These are phyloP conservation scores for Eulemur rufifrons DNA, from an alignment of 2,113 vertebrate species.

Conservation along the genomic window DNA sequence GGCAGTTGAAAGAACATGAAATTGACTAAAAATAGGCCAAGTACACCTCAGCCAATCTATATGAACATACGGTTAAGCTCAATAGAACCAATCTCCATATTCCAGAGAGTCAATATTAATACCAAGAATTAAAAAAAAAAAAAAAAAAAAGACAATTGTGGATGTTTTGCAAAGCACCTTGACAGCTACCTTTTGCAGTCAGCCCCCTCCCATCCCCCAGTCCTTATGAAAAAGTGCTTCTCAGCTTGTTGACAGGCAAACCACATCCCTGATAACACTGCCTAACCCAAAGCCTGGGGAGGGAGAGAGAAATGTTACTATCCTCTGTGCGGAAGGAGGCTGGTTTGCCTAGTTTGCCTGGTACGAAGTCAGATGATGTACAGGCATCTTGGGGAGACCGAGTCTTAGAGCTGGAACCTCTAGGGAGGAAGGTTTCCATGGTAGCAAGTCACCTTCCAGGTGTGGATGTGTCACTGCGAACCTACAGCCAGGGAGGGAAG, in stretches of 20 bases:
- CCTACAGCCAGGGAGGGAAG: background rate
- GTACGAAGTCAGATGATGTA: background rate
- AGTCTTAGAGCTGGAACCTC: background rate
- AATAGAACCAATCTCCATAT: conserved; percentile 35
- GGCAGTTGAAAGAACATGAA: background rate
- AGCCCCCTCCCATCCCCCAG: too few relatives aligned
- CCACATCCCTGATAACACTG: background rate
- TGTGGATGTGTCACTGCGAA: background rate
- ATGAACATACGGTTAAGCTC: conserved; percentile 25
- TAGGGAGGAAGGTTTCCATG: conserved; percentile 11
- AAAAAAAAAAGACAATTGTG: background rate
- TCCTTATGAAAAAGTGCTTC: conserved; percentile 9
- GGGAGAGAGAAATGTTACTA: background rate
- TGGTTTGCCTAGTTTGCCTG: background rate
- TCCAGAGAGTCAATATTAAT: background rate
- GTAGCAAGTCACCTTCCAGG: background rate
- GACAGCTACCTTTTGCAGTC: background rate
- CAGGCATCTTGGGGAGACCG: background rate
- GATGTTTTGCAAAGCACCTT: conserved; percentile 10
- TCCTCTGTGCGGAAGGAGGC: background rate
- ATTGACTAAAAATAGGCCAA: conserved; percentile 32
- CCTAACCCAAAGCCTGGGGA: background rate
- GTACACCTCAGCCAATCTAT: background rate
- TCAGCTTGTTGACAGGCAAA: background rate
- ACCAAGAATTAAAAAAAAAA: background rate